Percentiles rank a stretch among this genome's conserved stretches.
phyloP scores from a whole-genome alignment of 1,140 invertebrate species.

The Drosophila bipectinata region DNA sequence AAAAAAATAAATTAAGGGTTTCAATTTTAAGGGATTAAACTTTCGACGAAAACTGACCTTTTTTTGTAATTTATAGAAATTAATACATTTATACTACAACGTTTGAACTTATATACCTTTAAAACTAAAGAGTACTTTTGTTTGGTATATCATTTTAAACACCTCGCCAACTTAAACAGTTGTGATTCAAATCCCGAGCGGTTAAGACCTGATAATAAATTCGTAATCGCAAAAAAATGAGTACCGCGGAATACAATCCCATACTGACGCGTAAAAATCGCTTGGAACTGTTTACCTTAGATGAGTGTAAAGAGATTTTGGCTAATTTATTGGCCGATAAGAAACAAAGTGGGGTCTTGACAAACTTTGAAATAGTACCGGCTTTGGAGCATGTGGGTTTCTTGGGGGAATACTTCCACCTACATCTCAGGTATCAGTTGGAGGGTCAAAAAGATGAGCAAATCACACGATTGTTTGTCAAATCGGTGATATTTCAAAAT shows the following conservation, averaged over 20 bases:
- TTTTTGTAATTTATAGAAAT: too few relatives aligned
- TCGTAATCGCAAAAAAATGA: slow-evolving; percentile 28
- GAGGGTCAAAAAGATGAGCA: slow-evolving; percentile 19
- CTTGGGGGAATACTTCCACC: slow-evolving; percentile 73
- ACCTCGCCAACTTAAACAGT: slow-evolving; percentile 35
- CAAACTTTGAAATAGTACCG: slow-evolving; percentile 55
- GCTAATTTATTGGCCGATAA: slow-evolving; percentile 52
- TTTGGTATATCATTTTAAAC: not conserved
- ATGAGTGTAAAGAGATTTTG: slow-evolving; percentile 65
- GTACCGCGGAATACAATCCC: slow-evolving; percentile 35
- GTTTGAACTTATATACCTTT: not conserved
- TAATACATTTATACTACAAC: too few relatives aligned
- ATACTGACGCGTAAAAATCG: slow-evolving; percentile 50
- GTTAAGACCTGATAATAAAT: not conserved
- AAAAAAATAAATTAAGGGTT: too few relatives aligned
- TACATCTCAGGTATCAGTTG: slow-evolving; percentile 57
- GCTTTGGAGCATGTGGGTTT: slow-evolving; percentile 66
- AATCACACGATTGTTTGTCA: slow-evolving; percentile 65
- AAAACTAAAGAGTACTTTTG: not conserved
- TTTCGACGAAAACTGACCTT: too few relatives aligned
- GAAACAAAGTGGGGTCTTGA: slow-evolving; percentile 29
- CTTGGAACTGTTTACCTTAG: slow-evolving; percentile 50
- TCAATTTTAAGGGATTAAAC: too few relatives aligned
- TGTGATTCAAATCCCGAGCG: not conserved
- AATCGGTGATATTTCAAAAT: slow-evolving; percentile 64